Evolutionary conservation across 2,888 invertebrate genomes (phyloP), one percentile per base, ranked within the genome.

Genomic region (Nemapogon koenigi): DNA sequence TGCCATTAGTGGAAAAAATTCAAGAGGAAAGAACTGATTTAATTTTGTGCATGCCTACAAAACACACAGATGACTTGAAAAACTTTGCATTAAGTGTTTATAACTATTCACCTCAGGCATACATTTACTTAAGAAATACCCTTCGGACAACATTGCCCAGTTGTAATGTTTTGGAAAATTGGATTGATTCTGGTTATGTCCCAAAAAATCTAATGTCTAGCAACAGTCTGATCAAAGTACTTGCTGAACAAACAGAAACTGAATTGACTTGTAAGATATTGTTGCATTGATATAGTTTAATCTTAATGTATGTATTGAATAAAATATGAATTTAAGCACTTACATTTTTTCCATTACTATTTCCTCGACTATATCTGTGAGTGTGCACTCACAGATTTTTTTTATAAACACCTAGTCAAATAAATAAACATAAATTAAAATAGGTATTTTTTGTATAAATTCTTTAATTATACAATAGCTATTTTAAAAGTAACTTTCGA

Each of bases 21-120:
- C 67, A 65, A 28, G 76, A 76, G 29, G 78, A 76, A 36, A 60
- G 63, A 0, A 69, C 62, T 4, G 78, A 76, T 1, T 43, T 78
- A 8, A 69, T 78, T 2, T 46, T 78, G 39, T 75, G 76, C 0
- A 75, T 78, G 78, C 78, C 78, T 0, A 62, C 65, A 37, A 57
- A 65, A 42, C 72, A 78, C 25, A 75, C 78, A 0, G 73, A 75
- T 6, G 78, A 78, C 40, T 55, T 75, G 41, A 76, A 73, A 49
- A 73, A 72, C 45, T 78, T 78, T 38, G 67, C 76, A 0, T 50
- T 78, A 15, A 73, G 70, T 49, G 62, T 76, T 39, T 78, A 78
- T 47, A 76, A 71, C 46, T 76, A 75, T 45, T 76, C 78, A 0
- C 78, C 78, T 0, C 78, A 78, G 49, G 70, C 76, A 0, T 78